These are phyloP conservation scores for Microtus pennsylvanicus DNA, from an alignment of 2,113 vertebrate genomes.

Conservation along the genomic window DNA sequence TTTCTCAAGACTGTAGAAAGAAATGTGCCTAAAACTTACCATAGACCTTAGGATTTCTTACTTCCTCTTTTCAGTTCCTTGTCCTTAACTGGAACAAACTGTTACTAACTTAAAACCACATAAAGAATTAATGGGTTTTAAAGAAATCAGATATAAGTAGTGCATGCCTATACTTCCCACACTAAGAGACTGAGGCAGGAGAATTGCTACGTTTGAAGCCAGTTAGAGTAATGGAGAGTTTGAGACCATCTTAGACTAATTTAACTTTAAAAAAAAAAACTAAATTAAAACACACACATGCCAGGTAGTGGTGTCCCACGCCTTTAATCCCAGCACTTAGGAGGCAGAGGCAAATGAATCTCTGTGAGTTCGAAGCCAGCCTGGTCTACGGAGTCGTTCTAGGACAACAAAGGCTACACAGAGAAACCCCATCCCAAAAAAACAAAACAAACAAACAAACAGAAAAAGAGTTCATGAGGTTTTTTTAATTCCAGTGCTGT, in stretches of 20 bases:
- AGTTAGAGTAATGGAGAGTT: neutral
- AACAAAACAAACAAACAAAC: neutral
- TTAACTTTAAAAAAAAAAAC: neutral
- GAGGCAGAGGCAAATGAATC: neutral
- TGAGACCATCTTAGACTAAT: neutral
- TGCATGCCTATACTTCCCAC: neutral
- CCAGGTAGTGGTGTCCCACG: neutral
- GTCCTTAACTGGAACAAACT: neutral
- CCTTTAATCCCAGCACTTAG: neutral
- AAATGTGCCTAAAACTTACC: neutral
- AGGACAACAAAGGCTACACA: neutral
- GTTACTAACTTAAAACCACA: neutral
- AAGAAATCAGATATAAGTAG: neutral
- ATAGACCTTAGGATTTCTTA: neutral
- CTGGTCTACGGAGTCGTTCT: neutral
- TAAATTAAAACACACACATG: neutral
- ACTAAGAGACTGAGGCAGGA: neutral
- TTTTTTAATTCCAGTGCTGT: neutral
- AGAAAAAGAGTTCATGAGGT: neutral
- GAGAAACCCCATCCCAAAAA: neutral
- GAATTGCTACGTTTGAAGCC: neutral
- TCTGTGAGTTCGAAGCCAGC: neutral
- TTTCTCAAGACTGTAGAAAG: neutral
- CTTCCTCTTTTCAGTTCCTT: conserved; percentile 48
- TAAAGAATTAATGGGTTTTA: conserved; percentile 28